phyloP scores from a whole-genome alignment of 1,140 invertebrate species.

The Drepana arcuata region DNA sequence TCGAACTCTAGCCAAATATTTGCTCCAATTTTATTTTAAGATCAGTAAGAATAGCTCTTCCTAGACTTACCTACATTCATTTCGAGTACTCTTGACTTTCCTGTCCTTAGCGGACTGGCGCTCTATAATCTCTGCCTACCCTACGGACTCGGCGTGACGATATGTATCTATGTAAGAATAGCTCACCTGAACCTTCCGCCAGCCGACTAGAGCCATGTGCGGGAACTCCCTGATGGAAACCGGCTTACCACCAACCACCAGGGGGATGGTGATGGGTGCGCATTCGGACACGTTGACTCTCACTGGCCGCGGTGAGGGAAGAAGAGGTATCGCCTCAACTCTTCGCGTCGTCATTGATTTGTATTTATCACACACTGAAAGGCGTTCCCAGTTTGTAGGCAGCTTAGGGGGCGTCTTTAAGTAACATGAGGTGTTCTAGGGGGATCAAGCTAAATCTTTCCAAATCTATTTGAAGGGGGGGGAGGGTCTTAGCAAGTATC shows the following conservation, averaged over 20 bases:
- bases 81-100: no score
- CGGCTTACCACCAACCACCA: conserved; percentile 46
- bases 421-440: not conserved
- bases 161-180: not conserved
- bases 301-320: conserved; percentile 34
- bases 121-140: no score
- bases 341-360: conserved; percentile 30
- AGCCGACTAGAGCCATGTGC: conserved; percentile 47
- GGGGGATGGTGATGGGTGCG: conserved; percentile 25
- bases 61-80: no score
- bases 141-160: no score
- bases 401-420: no score
- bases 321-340: conserved; percentile 34
- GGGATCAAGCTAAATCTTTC: not conserved
- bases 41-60: no score
- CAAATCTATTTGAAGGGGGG: not conserved
- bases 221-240: conserved; percentile 42
- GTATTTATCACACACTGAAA: conserved; percentile 49
- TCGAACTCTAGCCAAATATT: no score
- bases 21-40: no score
- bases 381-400: no score
- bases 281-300: conserved; percentile 36
- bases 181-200: conserved; percentile 30
- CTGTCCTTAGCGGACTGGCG: no score
- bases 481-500: not conserved